Evolutionary conservation across 2,113 vertebrate species (phyloP).

Genomic region (Tetraodon nigroviridis): DNA sequence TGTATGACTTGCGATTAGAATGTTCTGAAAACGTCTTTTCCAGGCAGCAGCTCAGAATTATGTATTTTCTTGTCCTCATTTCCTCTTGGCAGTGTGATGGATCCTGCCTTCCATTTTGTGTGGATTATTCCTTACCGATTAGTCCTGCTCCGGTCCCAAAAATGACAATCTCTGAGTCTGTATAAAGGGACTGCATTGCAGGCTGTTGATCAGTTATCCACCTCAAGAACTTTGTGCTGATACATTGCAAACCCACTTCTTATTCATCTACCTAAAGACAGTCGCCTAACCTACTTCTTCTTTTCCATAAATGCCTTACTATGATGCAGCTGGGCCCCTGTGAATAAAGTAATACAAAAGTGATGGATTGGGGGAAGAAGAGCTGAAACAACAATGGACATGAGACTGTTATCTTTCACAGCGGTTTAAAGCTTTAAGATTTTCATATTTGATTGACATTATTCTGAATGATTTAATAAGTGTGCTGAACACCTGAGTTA

Average conservation of each 20-base stretch:
- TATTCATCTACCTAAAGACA: too few species aligned
- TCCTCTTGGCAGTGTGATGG: slow-evolving; percentile 2
- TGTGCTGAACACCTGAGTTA: too few species aligned
- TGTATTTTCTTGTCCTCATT: slow-evolving; percentile 16
- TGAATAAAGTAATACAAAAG: too few species aligned
- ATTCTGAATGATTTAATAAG: too few species aligned
- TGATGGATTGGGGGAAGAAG: too few species aligned
- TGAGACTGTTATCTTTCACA: too few species aligned
- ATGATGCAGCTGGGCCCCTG: too few species aligned
- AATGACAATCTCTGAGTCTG: slow-evolving; percentile 6
- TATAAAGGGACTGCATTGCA: slow-evolving; percentile 7
- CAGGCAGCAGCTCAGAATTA: neutral
- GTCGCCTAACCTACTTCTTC: too few species aligned
- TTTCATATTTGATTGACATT: too few species aligned
- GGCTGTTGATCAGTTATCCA: slow-evolving; percentile 8
- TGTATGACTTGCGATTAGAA: neutral
- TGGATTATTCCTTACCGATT: slow-evolving; percentile 14
- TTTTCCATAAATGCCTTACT: too few species aligned
- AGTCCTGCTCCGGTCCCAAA: slow-evolving; percentile 14
- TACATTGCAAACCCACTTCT: neutral
- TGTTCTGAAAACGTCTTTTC: slow-evolving; percentile 11
- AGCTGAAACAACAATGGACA: too few species aligned
- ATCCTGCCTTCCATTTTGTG: slow-evolving; percentile 1
- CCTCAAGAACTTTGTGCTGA: neutral
- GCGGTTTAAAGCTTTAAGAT: too few species aligned